Base-by-base conservation (phyloP, 2,888 invertebrate genomes). In the Schrankia costaestrigalis region DNA sequence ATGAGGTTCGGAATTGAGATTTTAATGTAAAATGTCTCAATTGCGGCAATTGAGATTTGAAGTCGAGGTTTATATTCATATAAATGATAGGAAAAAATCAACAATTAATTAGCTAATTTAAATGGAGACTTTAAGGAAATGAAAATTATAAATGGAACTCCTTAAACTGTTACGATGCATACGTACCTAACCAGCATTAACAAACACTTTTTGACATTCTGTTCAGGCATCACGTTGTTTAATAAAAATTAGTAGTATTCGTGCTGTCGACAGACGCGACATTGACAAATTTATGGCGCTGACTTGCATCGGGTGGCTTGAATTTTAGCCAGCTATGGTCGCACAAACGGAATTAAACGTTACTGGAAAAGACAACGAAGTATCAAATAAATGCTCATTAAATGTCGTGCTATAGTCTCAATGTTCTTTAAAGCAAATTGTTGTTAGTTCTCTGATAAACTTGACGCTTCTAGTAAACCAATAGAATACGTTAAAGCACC, bases 1-100 rank as follows among this genome's bases (percentile, higher is more conserved):
- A 81, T 80, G 83, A 69, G 84, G 78, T 71, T 66, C 43, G 39
- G 57, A 65, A 78, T 81, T 74, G 71, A 77, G 78, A 76, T 66
- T 66, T 70, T 73, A 74, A 67, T 65, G 62, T 63, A 54, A 63
- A 59, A 78, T 65, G 55, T 69, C 75, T 83, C 74, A 80, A 80
- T 81, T 78, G 75, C 66, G 50, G 59, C 11, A 61, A 41, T 43
- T n/a, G n/a, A n/a, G n/a, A n/a, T n/a, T n/a, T n/a, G n/a, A n/a
- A n/a, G n/a, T n/a, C n/a, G n/a, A n/a, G n/a, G n/a, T n/a, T n/a
- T n/a, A n/a, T n/a, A n/a, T n/a, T n/a, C n/a, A n/a, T n/a, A n/a
- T n/a, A n/a, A n/a, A n/a, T n/a, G n/a, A n/a, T n/a, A n/a, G n/a
- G n/a, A n/a, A n/a, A n/a, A n/a, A n/a, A n/a, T n/a, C n/a, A n/a